Percentiles rank a stretch among this genome's conserved stretches.
Evolutionary conservation across 1,140 invertebrate genomes (phyloP).

Genomic region (Meloidogyne chitwoodi): DNA sequence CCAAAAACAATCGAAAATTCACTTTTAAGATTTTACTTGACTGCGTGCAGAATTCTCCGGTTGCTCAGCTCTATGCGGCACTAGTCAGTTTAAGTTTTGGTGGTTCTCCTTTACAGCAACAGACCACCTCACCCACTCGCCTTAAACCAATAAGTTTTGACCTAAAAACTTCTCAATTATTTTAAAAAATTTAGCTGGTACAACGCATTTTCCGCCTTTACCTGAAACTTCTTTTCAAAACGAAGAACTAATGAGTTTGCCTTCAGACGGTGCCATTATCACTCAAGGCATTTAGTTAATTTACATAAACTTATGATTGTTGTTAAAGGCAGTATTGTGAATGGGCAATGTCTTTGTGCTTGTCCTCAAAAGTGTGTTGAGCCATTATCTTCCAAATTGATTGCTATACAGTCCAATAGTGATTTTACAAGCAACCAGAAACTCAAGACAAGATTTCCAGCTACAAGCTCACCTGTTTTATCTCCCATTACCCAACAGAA

Average conservation of each 20-base stretch:
- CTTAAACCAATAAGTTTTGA: background rate
- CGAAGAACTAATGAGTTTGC: conserved; percentile 14
- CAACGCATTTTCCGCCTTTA: background rate
- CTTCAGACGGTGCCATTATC: conserved; percentile 1
- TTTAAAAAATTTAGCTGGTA: background rate
- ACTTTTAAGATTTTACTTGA: conserved; percentile 22
- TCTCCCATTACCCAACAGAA: background rate
- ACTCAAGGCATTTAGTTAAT: background rate
- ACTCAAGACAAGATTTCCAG: background rate
- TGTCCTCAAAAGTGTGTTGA: conserved; percentile 26
- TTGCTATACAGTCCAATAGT: background rate
- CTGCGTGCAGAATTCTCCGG: conserved; percentile 28
- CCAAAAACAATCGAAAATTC: background rate
- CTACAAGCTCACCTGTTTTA: background rate
- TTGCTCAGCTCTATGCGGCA: conserved; percentile 39
- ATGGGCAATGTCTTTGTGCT: conserved; percentile 48
- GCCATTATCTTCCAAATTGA: background rate
- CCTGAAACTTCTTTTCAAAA: conserved; percentile 13
- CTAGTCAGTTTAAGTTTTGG: conserved; percentile 29
- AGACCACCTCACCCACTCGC: background rate
- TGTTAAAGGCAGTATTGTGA: conserved; percentile 30
- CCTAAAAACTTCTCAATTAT: background rate
- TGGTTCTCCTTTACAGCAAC: background rate
- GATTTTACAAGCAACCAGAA: background rate
- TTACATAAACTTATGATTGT: background rate